phyloP scores from a whole-genome alignment of 2,888 invertebrate genomes.

The Drosophila paracracens region DNA sequence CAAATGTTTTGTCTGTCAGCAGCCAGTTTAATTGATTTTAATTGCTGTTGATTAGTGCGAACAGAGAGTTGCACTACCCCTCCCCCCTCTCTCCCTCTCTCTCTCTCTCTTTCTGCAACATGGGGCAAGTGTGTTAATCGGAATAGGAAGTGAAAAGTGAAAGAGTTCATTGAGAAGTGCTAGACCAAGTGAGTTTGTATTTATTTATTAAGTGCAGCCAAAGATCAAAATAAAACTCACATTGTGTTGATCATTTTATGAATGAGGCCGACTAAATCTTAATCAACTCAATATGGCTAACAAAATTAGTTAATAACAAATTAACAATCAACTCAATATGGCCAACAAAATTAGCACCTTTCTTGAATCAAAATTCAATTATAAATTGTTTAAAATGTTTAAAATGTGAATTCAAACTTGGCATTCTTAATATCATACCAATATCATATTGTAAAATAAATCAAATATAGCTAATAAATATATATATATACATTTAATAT shows the following conservation, averaged over 20 bases:
- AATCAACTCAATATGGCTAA: not conserved
- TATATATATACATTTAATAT: no score
- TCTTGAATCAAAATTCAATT: not conserved
- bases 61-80: conserved; percentile 34
- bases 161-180: conserved; percentile 37
- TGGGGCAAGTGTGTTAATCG: conserved; percentile 34
- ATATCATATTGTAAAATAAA: no score
- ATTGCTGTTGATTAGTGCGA: conserved; percentile 71
- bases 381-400: no score
- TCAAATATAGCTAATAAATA: no score
- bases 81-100: accelerated
- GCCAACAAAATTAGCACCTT: not conserved
- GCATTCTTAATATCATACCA: no score
- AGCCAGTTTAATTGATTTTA: conserved; percentile 74
- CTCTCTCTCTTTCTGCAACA: not conserved
- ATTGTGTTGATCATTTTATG: not conserved
- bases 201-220: conserved; percentile 4
- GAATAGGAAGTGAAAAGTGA: conserved; percentile 39
- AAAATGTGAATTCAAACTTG: no score
- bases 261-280: not conserved
- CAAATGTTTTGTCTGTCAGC: conserved; percentile 59
- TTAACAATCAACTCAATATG: not conserved
- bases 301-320: no score
- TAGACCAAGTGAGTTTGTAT: conserved; percentile 11
- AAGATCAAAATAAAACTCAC: not conserved